Evolutionary conservation across 35 echinoderm and acorn worm species (phyloP).

Genomic region (Lytechinus variegatus): DNA sequence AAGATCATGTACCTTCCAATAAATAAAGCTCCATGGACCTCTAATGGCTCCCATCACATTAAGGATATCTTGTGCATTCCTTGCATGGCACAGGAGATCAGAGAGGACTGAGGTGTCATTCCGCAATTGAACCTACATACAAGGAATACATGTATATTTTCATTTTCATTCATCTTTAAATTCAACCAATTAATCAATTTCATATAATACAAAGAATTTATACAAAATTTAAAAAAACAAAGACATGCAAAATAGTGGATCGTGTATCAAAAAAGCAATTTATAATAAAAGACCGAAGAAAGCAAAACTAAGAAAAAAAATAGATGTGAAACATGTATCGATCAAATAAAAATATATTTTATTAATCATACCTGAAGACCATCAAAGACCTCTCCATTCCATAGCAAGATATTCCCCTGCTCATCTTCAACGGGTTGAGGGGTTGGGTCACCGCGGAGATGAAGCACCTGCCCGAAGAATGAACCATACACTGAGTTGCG

Average conservation of each 20-base stretch:
- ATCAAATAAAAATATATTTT: background rate
- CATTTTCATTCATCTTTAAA: background rate
- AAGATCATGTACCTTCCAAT: conserved; percentile 73
- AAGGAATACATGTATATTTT: background rate
- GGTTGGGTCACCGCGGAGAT: conserved; percentile 75
- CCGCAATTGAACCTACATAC: conserved; percentile 55
- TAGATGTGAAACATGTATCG: too few species aligned
- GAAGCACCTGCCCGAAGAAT: conserved; percentile 70
- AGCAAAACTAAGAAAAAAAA: too few species aligned
- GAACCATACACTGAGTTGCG: background rate
- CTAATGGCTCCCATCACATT: conserved; percentile 49
- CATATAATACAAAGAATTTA: background rate
- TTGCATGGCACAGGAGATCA: conserved; percentile 16
- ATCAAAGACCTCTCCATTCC: conserved; percentile 98
- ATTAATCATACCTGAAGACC: conserved; percentile 74
- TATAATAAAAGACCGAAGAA: too few species aligned
- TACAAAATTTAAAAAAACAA: background rate
- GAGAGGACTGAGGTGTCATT: conserved; percentile 75
- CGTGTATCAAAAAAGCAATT: too few species aligned
- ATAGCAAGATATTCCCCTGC: conserved; percentile 75
- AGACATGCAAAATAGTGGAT: too few species aligned
- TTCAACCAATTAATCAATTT: background rate
- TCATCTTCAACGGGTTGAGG: conserved; percentile 70
- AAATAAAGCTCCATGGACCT: conserved; percentile 87
- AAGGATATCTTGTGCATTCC: conserved; percentile 42